These are phyloP conservation scores for Accipiter cooperii DNA, from an alignment of 2,113 vertebrate species.

Conservation along the genomic window DNA sequence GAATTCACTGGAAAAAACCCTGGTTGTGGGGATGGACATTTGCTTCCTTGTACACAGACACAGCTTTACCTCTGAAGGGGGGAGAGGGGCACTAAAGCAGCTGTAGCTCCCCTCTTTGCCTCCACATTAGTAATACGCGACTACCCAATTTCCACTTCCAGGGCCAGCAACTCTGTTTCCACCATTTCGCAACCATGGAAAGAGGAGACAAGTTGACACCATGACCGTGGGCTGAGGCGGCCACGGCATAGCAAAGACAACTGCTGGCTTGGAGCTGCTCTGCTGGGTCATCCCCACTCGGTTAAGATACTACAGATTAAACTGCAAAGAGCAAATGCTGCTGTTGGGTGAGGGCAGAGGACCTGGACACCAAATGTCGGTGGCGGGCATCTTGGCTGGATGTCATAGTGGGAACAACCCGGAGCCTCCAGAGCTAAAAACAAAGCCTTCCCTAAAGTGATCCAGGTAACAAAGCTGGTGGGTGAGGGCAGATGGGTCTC, in stretches of 20 bases:
- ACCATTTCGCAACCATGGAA: background rate
- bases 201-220: background rate
- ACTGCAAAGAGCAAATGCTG: background rate
- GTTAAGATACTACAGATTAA: background rate
- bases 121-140: background rate
- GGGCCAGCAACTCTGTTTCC: background rate
- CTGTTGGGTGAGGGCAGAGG: background rate
- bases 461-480: background rate
- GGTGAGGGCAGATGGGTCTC: background rate
- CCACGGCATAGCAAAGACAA: background rate
- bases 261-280: background rate
- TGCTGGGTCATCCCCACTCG: background rate
- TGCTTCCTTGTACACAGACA: background rate
- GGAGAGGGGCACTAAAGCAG: background rate
- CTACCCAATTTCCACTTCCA: background rate
- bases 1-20: background rate
- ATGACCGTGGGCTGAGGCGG: rapidly evolving
- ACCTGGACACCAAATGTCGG: rapidly evolving
- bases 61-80: background rate
- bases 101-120: background rate
- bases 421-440: background rate
- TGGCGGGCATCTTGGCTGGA: background rate
- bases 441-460: background rate
- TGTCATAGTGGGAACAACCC: background rate
- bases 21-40: background rate